Evolutionary conservation across 2,113 vertebrate genomes (phyloP).

Genomic region (Syngnathus typhle): DNA sequence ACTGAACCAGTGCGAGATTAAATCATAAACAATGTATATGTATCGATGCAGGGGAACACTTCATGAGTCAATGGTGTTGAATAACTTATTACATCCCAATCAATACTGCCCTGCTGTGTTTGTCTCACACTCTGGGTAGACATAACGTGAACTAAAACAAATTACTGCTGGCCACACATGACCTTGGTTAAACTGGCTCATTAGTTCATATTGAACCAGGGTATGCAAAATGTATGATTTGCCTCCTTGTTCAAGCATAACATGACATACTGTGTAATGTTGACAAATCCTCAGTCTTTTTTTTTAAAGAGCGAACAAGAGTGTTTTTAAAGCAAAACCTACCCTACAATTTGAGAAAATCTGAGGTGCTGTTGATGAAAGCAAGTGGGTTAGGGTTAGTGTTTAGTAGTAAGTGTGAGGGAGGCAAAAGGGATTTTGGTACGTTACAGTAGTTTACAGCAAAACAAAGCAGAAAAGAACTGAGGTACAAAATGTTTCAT

Average conservation of each 20-base stretch:
- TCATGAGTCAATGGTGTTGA: slow-evolving; percentile 36
- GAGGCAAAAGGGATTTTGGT: too few relatives aligned
- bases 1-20: background rate
- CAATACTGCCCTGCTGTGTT: slow-evolving; percentile 22
- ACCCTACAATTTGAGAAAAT: too few relatives aligned
- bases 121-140: slow-evolving; percentile 9
- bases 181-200: slow-evolving; percentile 16
- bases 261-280: background rate
- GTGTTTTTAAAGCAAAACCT: too few relatives aligned
- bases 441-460: too few relatives aligned
- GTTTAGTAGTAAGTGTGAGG: too few relatives aligned
- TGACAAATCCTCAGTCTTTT: background rate
- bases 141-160: slow-evolving; percentile 22
- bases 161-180: slow-evolving; percentile 17
- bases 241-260: background rate
- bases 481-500: too few relatives aligned
- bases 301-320: too few relatives aligned
- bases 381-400: too few relatives aligned
- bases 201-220: slow-evolving; percentile 35
- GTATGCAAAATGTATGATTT: slow-evolving; percentile 14
- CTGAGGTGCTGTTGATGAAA: too few relatives aligned
- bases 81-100: slow-evolving; percentile 43
- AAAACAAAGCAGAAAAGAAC: too few relatives aligned
- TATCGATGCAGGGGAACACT: slow-evolving; percentile 33
- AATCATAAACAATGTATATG: slow-evolving; percentile 39